Percentiles rank a stretch among this genome's conserved stretches.
Conservation (phyloP, 2,888 invertebrate genomes). For the Pachydiplax longipennis region DNA sequence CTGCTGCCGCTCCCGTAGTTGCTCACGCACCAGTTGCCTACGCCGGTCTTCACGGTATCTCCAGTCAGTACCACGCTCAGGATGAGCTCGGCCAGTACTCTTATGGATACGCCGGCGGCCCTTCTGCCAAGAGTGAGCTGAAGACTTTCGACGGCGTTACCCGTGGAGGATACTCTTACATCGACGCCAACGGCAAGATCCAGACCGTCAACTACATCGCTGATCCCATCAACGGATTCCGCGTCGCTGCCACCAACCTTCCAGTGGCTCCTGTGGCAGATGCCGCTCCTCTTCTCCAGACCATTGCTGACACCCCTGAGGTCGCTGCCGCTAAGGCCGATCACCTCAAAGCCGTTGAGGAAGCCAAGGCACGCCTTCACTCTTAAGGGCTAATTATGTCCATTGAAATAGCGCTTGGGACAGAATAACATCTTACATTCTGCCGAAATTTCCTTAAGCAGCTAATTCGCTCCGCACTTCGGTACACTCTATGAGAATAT, state of each 20-base stretch:
- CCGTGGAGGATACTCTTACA: slow-evolving; percentile 68
- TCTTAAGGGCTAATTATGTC: not conserved
- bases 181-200: slow-evolving; percentile 67
- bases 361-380: slow-evolving; percentile 54
- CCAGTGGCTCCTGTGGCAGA: slow-evolving; percentile 49
- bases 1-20: not conserved
- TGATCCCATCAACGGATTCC: slow-evolving; percentile 44
- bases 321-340: slow-evolving; percentile 64
- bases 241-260: slow-evolving; percentile 56
- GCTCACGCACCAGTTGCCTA: slow-evolving; percentile 6
- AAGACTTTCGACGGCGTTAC: slow-evolving; percentile 66
- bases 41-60: slow-evolving; percentile 29
- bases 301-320: slow-evolving; percentile 58
- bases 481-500: not conserved
- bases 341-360: slow-evolving; percentile 63
- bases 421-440: not conserved
- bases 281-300: slow-evolving; percentile 52
- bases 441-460: not conserved
- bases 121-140: slow-evolving; percentile 69
- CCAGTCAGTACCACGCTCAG: slow-evolving; percentile 65
- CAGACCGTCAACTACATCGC: slow-evolving; percentile 49
- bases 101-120: slow-evolving; percentile 70
- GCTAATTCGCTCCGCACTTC: no score
- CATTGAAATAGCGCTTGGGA: not conserved
- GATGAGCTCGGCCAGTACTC: slow-evolving; percentile 67